Conservation (phyloP, 2,888 invertebrate genomes). For the Spilarctia lutea region DNA sequence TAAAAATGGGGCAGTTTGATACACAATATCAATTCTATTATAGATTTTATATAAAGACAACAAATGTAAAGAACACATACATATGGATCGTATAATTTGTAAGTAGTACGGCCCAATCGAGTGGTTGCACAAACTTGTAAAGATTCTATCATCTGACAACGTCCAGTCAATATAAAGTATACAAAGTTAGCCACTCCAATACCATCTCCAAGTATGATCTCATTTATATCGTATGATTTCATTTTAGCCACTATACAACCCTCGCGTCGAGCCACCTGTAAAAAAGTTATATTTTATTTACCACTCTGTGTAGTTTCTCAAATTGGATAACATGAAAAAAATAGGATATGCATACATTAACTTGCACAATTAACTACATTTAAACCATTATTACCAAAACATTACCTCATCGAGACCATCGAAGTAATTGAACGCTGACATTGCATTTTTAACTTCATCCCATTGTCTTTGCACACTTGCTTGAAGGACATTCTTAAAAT, state of each 20-base stretch:
- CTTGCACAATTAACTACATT: background rate
- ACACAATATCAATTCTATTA: too few species aligned
- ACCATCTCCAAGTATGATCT: conserved; percentile 85
- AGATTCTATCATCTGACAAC: conserved; percentile 87
- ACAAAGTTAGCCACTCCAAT: conserved; percentile 79
- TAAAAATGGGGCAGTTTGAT: too few species aligned
- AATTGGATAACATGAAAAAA: too few species aligned
- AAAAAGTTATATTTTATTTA: conserved; percentile 15
- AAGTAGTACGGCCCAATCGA: conserved; percentile 70
- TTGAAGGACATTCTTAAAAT: conserved; percentile 88
- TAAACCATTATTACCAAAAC: background rate
- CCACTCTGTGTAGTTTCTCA: too few species aligned
- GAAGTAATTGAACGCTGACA: conserved; percentile 89
- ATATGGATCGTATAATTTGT: conserved; percentile 80
- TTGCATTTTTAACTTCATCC: conserved; percentile 87
- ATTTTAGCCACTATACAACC: conserved; percentile 89
- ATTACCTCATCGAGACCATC: conserved; percentile 85
- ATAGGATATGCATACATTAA: background rate
- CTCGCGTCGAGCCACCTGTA: conserved; percentile 85
- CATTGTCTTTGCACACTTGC: conserved; percentile 87
- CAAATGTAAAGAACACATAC: conserved; percentile 55
- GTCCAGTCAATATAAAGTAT: conserved; percentile 87
- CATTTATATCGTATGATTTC: conserved; percentile 83
- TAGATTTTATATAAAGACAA: background rate
- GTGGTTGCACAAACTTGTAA: conserved; percentile 75